These are phyloP conservation scores for Caenorhabditis auriculariae DNA, from an alignment of 2,888 invertebrate species.

Conservation along the genomic window DNA sequence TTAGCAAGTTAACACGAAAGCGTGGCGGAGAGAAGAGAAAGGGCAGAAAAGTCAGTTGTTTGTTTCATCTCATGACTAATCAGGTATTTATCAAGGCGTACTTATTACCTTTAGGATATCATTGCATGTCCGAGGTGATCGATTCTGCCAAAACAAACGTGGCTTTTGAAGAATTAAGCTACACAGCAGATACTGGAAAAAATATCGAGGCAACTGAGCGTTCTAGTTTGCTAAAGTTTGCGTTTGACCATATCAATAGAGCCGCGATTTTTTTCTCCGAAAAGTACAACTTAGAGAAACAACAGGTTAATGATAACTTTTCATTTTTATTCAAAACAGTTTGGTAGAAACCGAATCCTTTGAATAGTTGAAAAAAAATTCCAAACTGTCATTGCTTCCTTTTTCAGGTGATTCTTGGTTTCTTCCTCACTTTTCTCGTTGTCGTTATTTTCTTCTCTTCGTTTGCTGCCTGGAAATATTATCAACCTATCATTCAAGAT, in stretches of 20 bases:
- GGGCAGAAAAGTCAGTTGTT: too few relatives aligned
- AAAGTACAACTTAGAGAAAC: slow-evolving; percentile 26
- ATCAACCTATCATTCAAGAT: slow-evolving; percentile 33
- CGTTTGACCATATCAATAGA: not conserved
- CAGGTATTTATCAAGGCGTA: too few relatives aligned
- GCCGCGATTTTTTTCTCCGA: slow-evolving; percentile 13
- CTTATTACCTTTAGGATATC: too few relatives aligned
- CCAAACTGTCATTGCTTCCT: too few relatives aligned
- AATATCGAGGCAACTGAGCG: not conserved
- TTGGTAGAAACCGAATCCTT: not conserved
- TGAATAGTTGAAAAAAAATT: too few relatives aligned
- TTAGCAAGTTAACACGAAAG: too few relatives aligned
- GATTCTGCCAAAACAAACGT: too few relatives aligned
- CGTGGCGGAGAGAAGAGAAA: too few relatives aligned
- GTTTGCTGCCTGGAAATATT: slow-evolving; percentile 32
- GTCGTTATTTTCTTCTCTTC: slow-evolving; percentile 17
- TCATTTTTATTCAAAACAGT: not conserved
- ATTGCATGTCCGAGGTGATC: too few relatives aligned
- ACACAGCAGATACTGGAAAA: not conserved
- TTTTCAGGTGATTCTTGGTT: slow-evolving; percentile 33
- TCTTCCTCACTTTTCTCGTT: slow-evolving; percentile 22
- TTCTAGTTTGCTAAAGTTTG: not conserved
- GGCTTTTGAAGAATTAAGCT: not conserved
- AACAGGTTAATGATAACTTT: slow-evolving; percentile 33
- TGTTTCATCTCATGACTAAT: too few relatives aligned